Evolutionary conservation across 1,140 invertebrate genomes (phyloP).

Genomic region (Drosophila watanabei): DNA sequence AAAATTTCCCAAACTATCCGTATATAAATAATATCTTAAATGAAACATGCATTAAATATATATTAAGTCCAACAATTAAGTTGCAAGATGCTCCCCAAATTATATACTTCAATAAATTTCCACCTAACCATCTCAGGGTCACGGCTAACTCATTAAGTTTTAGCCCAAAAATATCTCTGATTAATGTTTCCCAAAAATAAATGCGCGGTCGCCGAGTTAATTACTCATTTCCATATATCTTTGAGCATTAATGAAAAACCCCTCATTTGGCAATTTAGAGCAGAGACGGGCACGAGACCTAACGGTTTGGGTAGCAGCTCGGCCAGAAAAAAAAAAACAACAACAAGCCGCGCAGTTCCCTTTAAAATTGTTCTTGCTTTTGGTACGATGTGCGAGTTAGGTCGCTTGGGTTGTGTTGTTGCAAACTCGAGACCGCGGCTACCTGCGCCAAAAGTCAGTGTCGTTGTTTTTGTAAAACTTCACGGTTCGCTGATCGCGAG

Average conservation of each 20-base stretch:
- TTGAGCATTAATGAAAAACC: slow-evolving; percentile 13
- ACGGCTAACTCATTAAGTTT: neutral
- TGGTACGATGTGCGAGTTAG: too few species aligned
- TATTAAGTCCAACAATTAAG: neutral
- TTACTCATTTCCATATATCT: slow-evolving; percentile 34
- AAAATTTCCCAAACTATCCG: neutral
- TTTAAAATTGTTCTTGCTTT: too few species aligned
- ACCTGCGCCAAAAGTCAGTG: too few species aligned
- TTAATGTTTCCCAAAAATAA: slow-evolving; percentile 6
- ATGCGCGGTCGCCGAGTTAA: slow-evolving; percentile 25
- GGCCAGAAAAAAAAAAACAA: too few species aligned
- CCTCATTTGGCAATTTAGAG: slow-evolving; percentile 26
- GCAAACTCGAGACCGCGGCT: too few species aligned
- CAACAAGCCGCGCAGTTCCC: too few species aligned
- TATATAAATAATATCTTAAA: neutral
- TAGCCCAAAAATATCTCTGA: slow-evolving; percentile 7
- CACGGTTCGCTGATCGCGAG: too few species aligned
- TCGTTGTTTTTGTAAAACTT: too few species aligned
- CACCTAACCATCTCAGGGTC: neutral
- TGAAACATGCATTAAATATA: neutral
- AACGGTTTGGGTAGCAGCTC: too few species aligned
- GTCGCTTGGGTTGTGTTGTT: too few species aligned
- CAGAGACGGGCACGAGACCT: too few species aligned
- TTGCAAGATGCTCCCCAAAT: neutral
- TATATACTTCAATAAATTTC: neutral